Evolutionary conservation across 2,113 vertebrate species (phyloP).

Genomic region (Noturus placidus): DNA sequence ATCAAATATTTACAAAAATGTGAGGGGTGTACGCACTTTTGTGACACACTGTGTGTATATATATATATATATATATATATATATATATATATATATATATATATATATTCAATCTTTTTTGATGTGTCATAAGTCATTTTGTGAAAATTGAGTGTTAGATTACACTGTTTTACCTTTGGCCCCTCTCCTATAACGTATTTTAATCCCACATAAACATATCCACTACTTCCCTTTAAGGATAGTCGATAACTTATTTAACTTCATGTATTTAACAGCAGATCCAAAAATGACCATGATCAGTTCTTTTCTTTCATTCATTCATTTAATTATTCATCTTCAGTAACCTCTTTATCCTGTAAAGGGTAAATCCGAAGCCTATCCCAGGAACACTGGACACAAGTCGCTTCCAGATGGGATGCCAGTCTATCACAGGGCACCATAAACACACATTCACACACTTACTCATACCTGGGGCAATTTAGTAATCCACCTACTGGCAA

Average conservation of each 20-base stretch:
- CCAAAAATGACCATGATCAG: not conserved
- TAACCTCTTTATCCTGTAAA: not conserved
- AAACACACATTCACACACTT: not conserved
- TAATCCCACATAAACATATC: not conserved
- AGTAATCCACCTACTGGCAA: not conserved
- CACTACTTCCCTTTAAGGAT: not conserved
- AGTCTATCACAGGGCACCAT: not conserved
- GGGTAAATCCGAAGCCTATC: not conserved
- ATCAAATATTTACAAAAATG: too few relatives aligned
- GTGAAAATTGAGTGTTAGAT: not conserved
- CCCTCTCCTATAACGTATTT: not conserved
- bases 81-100: too few relatives aligned
- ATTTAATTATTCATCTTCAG: not conserved
- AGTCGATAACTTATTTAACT: not conserved
- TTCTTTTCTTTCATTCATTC: not conserved
- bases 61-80: too few relatives aligned
- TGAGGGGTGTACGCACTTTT: too few relatives aligned
- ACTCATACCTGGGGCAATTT: not conserved
- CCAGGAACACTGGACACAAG: not conserved
- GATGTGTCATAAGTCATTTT: not conserved
- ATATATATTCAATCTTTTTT: too few relatives aligned
- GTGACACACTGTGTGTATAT: too few relatives aligned
- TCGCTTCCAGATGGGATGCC: not conserved
- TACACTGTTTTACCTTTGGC: not conserved
- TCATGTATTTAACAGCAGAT: not conserved